A percentile compares a stretch with the other conserved stretches of the same genome.
Conservation (phyloP, 2,797 vertebrate genomes). For the Rhadinocentrus ornatus region DNA sequence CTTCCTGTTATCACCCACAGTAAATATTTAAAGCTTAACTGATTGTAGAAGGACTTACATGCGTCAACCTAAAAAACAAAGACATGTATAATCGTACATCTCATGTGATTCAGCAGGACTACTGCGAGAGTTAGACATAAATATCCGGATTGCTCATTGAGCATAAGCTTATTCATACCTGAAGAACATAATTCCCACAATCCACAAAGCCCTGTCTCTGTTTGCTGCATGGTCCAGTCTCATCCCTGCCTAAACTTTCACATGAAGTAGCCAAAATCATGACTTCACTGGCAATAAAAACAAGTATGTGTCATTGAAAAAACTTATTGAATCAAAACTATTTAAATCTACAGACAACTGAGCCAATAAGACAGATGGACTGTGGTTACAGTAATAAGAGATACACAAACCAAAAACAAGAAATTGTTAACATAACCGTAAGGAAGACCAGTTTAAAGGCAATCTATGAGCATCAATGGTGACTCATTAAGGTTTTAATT, state of each 20-base stretch:
- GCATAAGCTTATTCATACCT: slow-evolving; percentile 40
- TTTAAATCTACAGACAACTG: slow-evolving; percentile 5
- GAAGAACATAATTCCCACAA: slow-evolving; percentile 14
- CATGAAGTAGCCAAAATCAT: slow-evolving; percentile 31
- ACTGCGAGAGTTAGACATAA: slow-evolving; percentile 25
- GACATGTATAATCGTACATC: background rate
- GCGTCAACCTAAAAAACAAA: background rate
- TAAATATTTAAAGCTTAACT: background rate
- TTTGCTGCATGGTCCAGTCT: slow-evolving; percentile 11
- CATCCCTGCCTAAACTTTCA: slow-evolving; percentile 17
- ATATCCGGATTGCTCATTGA: slow-evolving; percentile 30
- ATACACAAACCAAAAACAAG: slow-evolving; percentile 10
- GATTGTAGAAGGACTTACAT: slow-evolving; percentile 4
- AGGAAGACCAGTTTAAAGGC: background rate
- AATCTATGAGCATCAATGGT: background rate
- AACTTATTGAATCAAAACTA: slow-evolving; percentile 23
- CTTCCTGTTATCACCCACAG: background rate
- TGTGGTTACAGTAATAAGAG: slow-evolving; percentile 2
- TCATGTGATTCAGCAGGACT: slow-evolving; percentile 24
- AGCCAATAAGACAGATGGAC: slow-evolving; percentile 13
- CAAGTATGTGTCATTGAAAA: slow-evolving; percentile 24
- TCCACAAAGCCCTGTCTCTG: slow-evolving; percentile 17
- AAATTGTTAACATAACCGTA: background rate
- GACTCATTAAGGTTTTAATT: background rate
- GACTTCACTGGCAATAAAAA: slow-evolving; percentile 26